Evolutionary conservation across 2,797 vertebrate genomes (phyloP), one percentile per base, ranked within the genome.

Genomic region (Amazona finschi): DNA sequence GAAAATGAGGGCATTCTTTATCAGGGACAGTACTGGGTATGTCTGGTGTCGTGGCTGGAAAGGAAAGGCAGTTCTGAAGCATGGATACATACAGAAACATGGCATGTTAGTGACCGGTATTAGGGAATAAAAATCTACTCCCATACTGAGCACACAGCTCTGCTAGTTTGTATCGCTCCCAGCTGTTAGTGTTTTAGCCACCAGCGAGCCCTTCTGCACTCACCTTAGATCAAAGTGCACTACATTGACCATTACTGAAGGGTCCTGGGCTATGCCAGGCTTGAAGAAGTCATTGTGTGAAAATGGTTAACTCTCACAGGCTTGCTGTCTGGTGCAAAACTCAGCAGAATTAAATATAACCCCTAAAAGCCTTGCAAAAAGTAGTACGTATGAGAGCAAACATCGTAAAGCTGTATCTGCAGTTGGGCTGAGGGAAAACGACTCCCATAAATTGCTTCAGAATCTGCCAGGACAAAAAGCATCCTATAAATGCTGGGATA

Each of bases 401-500:
- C 0, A 1, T 57, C 18, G 28, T 82, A 39, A 62, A 76, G 27
- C 49, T 84, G 16, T n/a, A 49, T 30, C 46, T 90, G 61, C 62
- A 75, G 0, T 80, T 84, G 71, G 58, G 62, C 24, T 19, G 53
- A 80, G 52, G 41, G 46, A 91, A 69, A 65, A 74, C 13, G 2
- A 74, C 67, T 81, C 33, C 47, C 31, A 43, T 79, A 79, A 89
- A 60, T 55, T 1, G 17, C 16, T 72, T 87, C 44, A 83, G 69
- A 86, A 41, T 61, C 76, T 91, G 69, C 39, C 58, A 78, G 47
- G 62, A 70, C 46, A 81, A 65, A 87, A 94, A 87, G n/a, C 18
- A 88, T 53, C 53, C 22, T 84, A 2, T 53, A 65, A 83, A 53
- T 31, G 38, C n/a, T 52, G 30, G 41, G 38, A 9, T 85, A 67